Conservation (phyloP, 1,140 invertebrate species). For the Armadillidium nasatum region DNA sequence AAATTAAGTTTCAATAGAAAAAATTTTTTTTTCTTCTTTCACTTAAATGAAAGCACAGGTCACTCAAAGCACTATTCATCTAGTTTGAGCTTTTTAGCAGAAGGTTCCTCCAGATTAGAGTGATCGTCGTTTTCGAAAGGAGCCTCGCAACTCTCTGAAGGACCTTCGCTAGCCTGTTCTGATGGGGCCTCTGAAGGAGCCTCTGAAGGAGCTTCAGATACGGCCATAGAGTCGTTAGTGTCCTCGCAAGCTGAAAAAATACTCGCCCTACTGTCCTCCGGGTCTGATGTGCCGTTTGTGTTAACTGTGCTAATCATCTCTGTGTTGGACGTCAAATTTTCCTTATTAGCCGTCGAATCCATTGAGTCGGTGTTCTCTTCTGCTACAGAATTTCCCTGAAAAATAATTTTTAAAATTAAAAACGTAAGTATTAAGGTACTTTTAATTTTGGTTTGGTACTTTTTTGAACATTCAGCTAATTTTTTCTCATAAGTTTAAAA, state of each 20-base stretch:
- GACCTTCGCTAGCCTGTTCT: slow-evolving; percentile 28
- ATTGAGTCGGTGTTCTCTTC: slow-evolving; percentile 42
- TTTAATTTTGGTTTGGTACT: too few relatives aligned
- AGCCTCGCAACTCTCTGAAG: slow-evolving; percentile 32
- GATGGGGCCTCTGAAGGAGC: slow-evolving; percentile 31
- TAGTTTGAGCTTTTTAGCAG: slow-evolving; percentile 43
- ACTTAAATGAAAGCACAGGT: neutral
- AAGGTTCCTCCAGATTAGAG: slow-evolving; percentile 35
- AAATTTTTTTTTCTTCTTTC: neutral
- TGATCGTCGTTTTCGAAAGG: slow-evolving; percentile 22
- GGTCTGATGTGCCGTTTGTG: slow-evolving; percentile 41
- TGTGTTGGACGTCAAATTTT: slow-evolving; percentile 31
- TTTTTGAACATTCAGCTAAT: too few relatives aligned
- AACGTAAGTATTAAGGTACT: too few relatives aligned
- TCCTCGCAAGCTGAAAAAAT: slow-evolving; percentile 39
- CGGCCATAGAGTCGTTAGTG: slow-evolving; percentile 40
- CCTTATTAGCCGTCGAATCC: slow-evolving; percentile 42
- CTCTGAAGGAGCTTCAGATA: neutral
- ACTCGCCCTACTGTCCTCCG: slow-evolving; percentile 41
- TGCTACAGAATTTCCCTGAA: slow-evolving; percentile 33
- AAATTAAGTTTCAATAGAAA: slow-evolving; percentile 12
- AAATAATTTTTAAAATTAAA: neutral
- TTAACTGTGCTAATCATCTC: slow-evolving; percentile 31
- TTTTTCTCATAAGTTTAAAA: too few relatives aligned
- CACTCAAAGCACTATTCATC: slow-evolving; percentile 36